Conservation (phyloP, 92 coral and sea anemone species). For the Epizoanthus illoricatus region DNA sequence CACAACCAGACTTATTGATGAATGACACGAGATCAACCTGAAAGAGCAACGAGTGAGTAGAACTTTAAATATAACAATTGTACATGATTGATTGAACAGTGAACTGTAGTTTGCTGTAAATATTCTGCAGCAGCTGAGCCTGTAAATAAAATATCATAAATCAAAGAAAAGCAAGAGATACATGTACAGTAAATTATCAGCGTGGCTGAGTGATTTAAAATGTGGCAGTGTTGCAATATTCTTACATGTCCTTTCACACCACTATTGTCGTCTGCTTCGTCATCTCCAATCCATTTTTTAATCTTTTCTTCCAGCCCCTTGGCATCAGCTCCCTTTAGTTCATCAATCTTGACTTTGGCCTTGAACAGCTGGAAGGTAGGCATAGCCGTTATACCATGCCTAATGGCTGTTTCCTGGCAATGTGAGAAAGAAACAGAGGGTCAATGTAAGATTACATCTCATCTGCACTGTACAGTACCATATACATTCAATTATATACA, state of each 20-base stretch:
- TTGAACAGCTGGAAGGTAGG: conserved; percentile 94
- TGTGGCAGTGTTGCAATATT: neutral
- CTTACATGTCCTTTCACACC: conserved; percentile 98
- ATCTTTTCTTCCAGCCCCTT: conserved; percentile 78
- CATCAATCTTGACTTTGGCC: conserved; percentile 87
- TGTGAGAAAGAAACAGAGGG: neutral
- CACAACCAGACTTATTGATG: conserved; percentile 86
- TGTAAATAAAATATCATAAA: too few species aligned
- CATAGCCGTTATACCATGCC: conserved; percentile 78
- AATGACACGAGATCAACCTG: conserved; percentile 82
- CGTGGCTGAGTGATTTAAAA: too few species aligned
- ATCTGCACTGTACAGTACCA: too few species aligned
- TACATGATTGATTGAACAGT: too few species aligned
- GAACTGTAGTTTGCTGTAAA: too few species aligned
- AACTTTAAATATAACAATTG: neutral
- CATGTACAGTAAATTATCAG: too few species aligned
- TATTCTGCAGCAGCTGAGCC: too few species aligned
- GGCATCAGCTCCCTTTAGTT: conserved; percentile 82
- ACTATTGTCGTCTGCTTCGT: conserved; percentile 58
- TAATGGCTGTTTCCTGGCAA: conserved; percentile 72
- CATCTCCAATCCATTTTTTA: conserved; percentile 89
- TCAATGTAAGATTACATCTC: neutral
- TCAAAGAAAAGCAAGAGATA: too few species aligned
- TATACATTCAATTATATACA: too few species aligned
- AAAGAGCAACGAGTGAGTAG: neutral